These are phyloP conservation scores for Percina caprodes DNA, from an alignment of 2,113 vertebrate species.

Conservation along the genomic window DNA sequence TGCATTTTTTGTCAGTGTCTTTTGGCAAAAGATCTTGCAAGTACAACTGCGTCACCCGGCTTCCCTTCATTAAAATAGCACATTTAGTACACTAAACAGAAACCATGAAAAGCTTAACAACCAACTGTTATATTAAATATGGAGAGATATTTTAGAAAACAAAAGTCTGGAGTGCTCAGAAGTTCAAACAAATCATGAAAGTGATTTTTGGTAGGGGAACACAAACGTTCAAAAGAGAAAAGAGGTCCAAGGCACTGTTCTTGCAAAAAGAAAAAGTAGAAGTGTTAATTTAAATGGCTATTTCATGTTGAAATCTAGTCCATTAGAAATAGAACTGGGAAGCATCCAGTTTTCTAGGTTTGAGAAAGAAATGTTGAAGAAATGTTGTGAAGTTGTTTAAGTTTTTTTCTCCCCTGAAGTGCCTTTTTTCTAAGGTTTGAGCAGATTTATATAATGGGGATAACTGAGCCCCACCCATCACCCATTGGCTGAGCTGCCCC, in stretches of 20 bases:
- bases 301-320: too few relatives aligned
- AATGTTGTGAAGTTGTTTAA: background rate
- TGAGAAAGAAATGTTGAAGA: too few relatives aligned
- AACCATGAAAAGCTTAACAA: background rate
- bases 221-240: too few relatives aligned
- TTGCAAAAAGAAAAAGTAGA: too few relatives aligned
- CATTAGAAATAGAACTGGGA: too few relatives aligned
- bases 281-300: too few relatives aligned
- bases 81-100: background rate
- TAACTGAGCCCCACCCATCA: conserved; percentile 49
- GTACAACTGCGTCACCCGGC: background rate
- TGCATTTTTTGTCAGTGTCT: background rate
- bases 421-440: conserved; percentile 15
- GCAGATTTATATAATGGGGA: conserved; percentile 25
- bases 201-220: too few relatives aligned
- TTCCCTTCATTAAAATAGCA: background rate
- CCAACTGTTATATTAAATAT: background rate
- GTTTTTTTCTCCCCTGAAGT: background rate
- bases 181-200: too few relatives aligned
- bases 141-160: too few relatives aligned
- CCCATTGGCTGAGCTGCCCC: conserved; percentile 26
- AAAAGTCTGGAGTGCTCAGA: too few relatives aligned
- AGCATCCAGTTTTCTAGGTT: too few relatives aligned
- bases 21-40: background rate
- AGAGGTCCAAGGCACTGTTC: too few relatives aligned